These are phyloP conservation scores for Trichacis sp. DNA, from an alignment of 2,888 invertebrate genomes.

Conservation along the genomic window DNA sequence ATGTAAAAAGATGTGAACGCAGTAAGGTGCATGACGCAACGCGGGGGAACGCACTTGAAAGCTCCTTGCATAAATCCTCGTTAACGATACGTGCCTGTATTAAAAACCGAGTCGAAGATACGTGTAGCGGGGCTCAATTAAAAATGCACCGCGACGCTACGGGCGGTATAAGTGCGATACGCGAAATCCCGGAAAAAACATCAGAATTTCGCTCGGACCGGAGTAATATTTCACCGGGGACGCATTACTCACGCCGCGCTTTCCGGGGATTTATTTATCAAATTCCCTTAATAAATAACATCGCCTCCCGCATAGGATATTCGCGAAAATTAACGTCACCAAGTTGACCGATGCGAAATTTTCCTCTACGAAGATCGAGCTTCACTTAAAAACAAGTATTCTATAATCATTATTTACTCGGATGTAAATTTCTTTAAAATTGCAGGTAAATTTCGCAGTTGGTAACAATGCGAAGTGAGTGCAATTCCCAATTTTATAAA, in stretches of 20 bases:
- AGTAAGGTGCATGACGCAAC: not conserved
- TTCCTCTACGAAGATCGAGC: too few species aligned
- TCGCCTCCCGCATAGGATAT: too few species aligned
- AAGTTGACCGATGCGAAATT: too few species aligned
- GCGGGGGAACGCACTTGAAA: not conserved
- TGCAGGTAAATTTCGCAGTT: too few species aligned
- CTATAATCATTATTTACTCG: too few species aligned
- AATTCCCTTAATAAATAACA: not conserved
- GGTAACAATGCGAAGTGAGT: too few species aligned
- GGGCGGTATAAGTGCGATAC: constrained; percentile 5
- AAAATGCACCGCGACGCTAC: constrained; percentile 2
- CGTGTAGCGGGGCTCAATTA: constrained; percentile 2
- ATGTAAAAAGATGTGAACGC: not conserved
- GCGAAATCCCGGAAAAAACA: constrained; percentile 12
- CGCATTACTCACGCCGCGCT: not conserved
- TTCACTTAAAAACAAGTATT: too few species aligned
- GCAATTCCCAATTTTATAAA: too few species aligned
- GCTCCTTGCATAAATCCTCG: not conserved
- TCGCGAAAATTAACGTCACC: too few species aligned
- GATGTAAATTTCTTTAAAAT: too few species aligned
- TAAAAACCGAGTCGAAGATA: not conserved
- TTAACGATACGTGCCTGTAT: constrained; percentile 1
- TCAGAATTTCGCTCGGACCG: constrained; percentile 12
- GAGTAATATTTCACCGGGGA: constrained; percentile 11
- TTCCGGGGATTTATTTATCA: constrained; percentile 1